phyloP scores from a whole-genome alignment of 1,140 invertebrate genomes.

The Drosophila sp. region DNA sequence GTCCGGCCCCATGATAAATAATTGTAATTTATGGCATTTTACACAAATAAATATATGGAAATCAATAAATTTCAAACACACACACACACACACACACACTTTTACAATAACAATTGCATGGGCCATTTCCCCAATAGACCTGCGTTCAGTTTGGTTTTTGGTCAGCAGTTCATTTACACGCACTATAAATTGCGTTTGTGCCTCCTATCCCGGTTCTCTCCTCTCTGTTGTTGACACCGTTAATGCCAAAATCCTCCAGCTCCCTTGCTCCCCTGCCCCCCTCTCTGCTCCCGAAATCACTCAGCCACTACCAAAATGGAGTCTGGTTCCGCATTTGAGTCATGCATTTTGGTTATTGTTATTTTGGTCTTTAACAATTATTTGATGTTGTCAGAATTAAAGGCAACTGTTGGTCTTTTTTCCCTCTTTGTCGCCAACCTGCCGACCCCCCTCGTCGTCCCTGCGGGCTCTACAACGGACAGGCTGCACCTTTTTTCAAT shows the following conservation, averaged over 20 bases:
- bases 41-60: constrained; percentile 82
- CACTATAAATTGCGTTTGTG: constrained; percentile 45
- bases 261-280: neutral
- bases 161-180: constrained; percentile 63
- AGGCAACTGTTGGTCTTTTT: constrained; percentile 23
- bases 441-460: neutral
- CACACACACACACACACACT: constrained; percentile 1
- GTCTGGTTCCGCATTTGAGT: neutral
- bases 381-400: constrained; percentile 68
- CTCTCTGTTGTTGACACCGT: neutral
- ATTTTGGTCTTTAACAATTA: constrained; percentile 75
- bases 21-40: constrained; percentile 83
- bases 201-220: neutral
- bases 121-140: constrained; percentile 40
- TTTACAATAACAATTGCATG: constrained; percentile 22
- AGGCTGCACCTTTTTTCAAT: constrained; percentile 56
- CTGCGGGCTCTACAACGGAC: constrained; percentile 1
- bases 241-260: neutral
- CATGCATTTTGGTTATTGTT: constrained; percentile 56
- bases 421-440: neutral
- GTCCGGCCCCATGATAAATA: constrained; percentile 71
- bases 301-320: neutral
- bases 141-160: constrained; percentile 54
- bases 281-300: neutral
- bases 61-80: constrained; percentile 75